phyloP scores from a whole-genome alignment of 1,140 invertebrate species.

The Oncopeltus fasciatus region DNA sequence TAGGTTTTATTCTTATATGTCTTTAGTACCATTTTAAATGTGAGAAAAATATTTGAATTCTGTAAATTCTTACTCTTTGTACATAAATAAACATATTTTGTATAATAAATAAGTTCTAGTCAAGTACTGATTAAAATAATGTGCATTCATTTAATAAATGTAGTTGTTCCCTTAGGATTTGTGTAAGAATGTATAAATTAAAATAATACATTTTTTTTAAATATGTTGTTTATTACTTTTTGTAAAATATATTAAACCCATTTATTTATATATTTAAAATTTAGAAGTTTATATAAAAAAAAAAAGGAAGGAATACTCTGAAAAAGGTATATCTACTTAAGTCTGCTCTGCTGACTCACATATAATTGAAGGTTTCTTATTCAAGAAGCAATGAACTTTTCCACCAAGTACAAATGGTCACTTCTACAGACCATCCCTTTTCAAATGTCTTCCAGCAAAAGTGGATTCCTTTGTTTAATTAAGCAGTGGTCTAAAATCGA shows the following conservation, averaged over 20 bases:
- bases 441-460: too few relatives aligned
- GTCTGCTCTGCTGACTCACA: too few relatives aligned
- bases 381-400: too few relatives aligned
- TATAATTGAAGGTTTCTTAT: too few relatives aligned
- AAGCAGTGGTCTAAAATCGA: too few relatives aligned
- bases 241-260: not conserved
- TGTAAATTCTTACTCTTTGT: not conserved
- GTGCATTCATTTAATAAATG: not conserved
- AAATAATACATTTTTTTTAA: not conserved
- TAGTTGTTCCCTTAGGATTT: not conserved
- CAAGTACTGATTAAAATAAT: not conserved
- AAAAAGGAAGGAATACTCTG: not conserved
- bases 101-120: conserved; percentile 3
- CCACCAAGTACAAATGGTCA: too few relatives aligned
- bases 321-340: too few relatives aligned
- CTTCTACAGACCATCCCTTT: too few relatives aligned
- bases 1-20: not conserved
- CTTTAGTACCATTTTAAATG: not conserved
- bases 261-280: not conserved
- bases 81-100: not conserved
- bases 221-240: not conserved
- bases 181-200: not conserved
- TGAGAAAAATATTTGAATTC: not conserved
- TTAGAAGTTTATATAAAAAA: not conserved
- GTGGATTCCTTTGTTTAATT: too few relatives aligned